Evolutionary conservation across 1,140 invertebrate genomes (phyloP).

Genomic region (Notospermus geniculatus): DNA sequence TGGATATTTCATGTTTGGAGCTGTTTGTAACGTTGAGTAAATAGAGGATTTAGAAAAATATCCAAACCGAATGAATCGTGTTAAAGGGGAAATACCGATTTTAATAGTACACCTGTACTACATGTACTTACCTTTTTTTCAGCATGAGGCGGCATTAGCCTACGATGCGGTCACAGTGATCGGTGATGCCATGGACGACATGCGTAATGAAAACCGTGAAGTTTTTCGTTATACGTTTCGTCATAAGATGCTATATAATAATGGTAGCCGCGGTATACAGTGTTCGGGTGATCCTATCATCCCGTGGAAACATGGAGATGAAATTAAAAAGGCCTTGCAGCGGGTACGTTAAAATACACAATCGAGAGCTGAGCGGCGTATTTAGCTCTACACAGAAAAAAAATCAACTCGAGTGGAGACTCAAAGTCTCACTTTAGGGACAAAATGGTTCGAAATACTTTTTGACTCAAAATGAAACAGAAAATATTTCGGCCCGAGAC

Average conservation of each 20-base stretch:
- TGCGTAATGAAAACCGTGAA: conserved; percentile 32
- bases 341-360: conserved; percentile 25
- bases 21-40: not conserved
- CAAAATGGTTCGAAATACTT: too few species aligned
- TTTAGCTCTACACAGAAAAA: not conserved
- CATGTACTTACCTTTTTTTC: conserved; percentile 11
- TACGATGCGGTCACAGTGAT: conserved; percentile 43
- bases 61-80: not conserved
- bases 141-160: conserved; percentile 44
- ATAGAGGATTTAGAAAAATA: too few species aligned
- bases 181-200: conserved; percentile 31
- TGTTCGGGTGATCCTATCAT: conserved; percentile 31
- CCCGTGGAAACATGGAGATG: conserved; percentile 47
- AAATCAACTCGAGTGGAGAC: too few species aligned
- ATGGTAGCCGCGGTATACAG: conserved; percentile 41
- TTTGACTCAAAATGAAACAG: too few species aligned
- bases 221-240: conserved; percentile 46
- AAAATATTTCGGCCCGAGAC: too few species aligned
- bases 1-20: too few species aligned
- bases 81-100: not conserved
- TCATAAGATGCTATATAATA: conserved; percentile 43
- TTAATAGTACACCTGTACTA: too few species aligned
- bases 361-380: not conserved
- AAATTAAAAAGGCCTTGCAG: conserved; percentile 37
- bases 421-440: too few species aligned